Evolutionary conservation across 1,140 invertebrate genomes (phyloP), one percentile per base, ranked within the genome.

Genomic region (Delia radicum): DNA sequence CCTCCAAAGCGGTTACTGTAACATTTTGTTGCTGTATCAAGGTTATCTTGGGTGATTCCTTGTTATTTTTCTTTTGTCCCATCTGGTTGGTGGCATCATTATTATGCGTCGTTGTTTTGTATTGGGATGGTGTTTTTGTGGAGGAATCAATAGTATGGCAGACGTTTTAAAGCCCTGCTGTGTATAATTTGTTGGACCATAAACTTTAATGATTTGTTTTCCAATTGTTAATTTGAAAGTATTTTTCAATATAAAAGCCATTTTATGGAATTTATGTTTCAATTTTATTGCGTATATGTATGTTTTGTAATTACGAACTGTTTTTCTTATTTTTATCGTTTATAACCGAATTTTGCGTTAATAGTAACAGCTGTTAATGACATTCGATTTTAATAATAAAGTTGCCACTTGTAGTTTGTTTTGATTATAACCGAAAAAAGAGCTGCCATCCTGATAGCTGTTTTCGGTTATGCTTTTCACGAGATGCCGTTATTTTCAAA

Each of bases 1-100:
- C 89, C 85, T 87, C 83, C 74, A 89, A 78, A 62, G 89, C 88
- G 10, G 86, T 88, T 29, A 89, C 87, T 76, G 80, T 86, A 48
- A 88, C 79, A 24, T 85, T 80, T 81, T 88, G 86, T 79, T 89
- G 88, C 63, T 81, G 82, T 62, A 89, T 87, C 13, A 89, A 77
- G 4, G 89, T 89, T 72, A 90, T 89, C 80, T 88, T 87, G 0
- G 46, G 27, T 3, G 37, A 18, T 18, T 26, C 71, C 7, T 76
- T 79, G 37, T 42, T n/a, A 55, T 75, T 6, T 63, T 80, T 80
- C 46, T 75, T 73, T 63, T 31, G 13, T n/a, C 28, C 37, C n/a
- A 67, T 27, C 12, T 73, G 13, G 15, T 29, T 7, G 72, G n/a
- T 18, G 12, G 31, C 6, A 12, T 28, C 37, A 29, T 24, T 24